Evolutionary conservation across 1,140 invertebrate genomes (phyloP).

Genomic region (Pomacea maculata): DNA sequence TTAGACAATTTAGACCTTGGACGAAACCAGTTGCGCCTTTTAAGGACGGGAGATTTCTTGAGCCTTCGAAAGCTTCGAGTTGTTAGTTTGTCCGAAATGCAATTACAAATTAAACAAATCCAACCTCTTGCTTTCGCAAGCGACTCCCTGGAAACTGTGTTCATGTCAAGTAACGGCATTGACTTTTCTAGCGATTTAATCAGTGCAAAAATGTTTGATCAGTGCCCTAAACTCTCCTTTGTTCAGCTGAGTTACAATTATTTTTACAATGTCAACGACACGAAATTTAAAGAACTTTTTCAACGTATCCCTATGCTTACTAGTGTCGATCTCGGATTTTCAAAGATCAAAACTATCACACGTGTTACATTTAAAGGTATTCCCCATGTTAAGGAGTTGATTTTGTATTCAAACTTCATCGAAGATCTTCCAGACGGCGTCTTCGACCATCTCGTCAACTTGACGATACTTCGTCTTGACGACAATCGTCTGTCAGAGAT

Average conservation of each 20-base stretch:
- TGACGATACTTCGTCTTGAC: neutral
- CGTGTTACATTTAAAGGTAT: neutral
- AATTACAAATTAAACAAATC: neutral
- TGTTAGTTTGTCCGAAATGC: too few relatives aligned
- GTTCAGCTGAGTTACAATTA: slow-evolving; percentile 1
- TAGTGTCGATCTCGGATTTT: neutral
- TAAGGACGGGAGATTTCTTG: too few relatives aligned
- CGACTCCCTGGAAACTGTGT: neutral
- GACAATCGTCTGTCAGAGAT: neutral
- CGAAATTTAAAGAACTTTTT: neutral
- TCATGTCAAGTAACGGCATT: neutral
- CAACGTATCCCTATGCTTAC: neutral
- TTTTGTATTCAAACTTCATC: neutral
- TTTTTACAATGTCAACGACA: neutral
- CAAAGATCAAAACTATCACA: neutral
- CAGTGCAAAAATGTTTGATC: neutral
- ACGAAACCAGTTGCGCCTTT: neutral
- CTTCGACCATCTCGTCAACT: neutral
- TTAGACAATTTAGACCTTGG: neutral
- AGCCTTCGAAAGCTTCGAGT: too few relatives aligned
- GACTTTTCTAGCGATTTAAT: neutral
- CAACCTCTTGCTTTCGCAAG: neutral
- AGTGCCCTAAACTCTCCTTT: neutral
- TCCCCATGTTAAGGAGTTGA: neutral
- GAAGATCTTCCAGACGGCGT: neutral